Evolutionary conservation across 2,113 vertebrate species (phyloP).

Genomic region (Psephotus haematonotus): DNA sequence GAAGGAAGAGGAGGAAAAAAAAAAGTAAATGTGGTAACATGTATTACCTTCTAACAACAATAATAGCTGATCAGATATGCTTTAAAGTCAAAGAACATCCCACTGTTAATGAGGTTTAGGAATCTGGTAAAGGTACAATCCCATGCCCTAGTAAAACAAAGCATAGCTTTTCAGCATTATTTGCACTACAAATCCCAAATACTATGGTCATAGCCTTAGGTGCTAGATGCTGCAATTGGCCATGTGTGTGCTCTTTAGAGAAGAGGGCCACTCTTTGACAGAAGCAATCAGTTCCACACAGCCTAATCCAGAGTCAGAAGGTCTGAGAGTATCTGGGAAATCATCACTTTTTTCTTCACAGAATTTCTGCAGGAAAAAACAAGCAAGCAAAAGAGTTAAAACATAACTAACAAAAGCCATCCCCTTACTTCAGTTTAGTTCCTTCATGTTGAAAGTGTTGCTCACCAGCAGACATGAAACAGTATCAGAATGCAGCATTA

Average conservation of each 20-base stretch:
- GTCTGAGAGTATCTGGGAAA: constrained; percentile 67
- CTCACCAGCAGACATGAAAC: neutral
- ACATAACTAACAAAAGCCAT: neutral
- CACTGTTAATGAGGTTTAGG: neutral
- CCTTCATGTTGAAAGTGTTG: neutral
- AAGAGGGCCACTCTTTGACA: constrained; percentile 58
- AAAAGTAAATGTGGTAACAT: constrained; percentile 67
- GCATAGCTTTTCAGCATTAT: constrained; percentile 69
- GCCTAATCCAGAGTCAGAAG: constrained; percentile 61
- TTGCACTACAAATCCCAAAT: constrained; percentile 68
- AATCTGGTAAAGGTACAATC: constrained; percentile 38
- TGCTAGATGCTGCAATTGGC: constrained; percentile 32
- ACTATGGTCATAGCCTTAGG: constrained; percentile 44
- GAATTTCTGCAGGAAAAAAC: constrained; percentile 59
- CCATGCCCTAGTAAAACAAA: constrained; percentile 57
- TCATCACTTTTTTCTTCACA: constrained; percentile 45
- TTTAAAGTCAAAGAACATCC: constrained; percentile 59
- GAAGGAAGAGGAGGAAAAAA: constrained; percentile 27
- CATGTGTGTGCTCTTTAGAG: constrained; percentile 65
- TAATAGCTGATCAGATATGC: constrained; percentile 70
- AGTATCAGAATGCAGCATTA: neutral
- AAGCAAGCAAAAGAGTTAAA: neutral
- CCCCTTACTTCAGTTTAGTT: neutral
- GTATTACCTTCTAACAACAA: constrained; percentile 71
- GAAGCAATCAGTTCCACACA: constrained; percentile 61